Percentiles rank a stretch among this genome's conserved stretches.
Evolutionary conservation across 2,113 vertebrate species (phyloP).

Genomic region (Leptodactylus fuscus): DNA sequence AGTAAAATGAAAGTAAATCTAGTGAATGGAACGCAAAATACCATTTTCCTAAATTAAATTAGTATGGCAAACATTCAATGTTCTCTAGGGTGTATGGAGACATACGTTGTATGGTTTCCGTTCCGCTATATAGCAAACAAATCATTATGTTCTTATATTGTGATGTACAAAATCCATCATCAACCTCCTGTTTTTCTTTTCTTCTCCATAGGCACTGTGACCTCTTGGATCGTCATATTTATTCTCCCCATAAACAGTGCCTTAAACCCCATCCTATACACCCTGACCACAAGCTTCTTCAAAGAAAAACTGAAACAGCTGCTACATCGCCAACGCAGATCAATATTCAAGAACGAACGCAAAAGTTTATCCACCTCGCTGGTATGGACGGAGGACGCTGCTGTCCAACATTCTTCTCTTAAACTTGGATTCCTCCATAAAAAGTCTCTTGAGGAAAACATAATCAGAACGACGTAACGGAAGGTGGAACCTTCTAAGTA

Average conservation of each 20-base stretch:
- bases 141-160: background rate
- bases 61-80: background rate
- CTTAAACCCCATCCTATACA: constrained; percentile 82
- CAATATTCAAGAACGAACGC: constrained; percentile 69
- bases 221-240: constrained; percentile 81
- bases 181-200: constrained; percentile 28
- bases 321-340: constrained; percentile 73
- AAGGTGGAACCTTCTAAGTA: constrained; percentile 6
- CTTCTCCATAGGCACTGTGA: constrained; percentile 72
- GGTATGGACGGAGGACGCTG: constrained; percentile 67
- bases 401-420: constrained; percentile 64
- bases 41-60: background rate
- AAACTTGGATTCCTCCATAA: constrained; percentile 68
- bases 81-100: background rate
- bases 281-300: constrained; percentile 82
- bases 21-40: constrained; percentile 8
- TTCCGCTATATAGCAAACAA: background rate
- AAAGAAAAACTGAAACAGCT: constrained; percentile 81
- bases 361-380: constrained; percentile 75
- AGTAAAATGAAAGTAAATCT: background rate
- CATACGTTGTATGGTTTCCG: background rate
- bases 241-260: constrained; percentile 84
- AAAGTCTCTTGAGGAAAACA: constrained; percentile 62
- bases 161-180: background rate
- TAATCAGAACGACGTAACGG: constrained; percentile 65